phyloP scores from a whole-genome alignment of 2,888 invertebrate genomes.

The Lycaena phlaeas region DNA sequence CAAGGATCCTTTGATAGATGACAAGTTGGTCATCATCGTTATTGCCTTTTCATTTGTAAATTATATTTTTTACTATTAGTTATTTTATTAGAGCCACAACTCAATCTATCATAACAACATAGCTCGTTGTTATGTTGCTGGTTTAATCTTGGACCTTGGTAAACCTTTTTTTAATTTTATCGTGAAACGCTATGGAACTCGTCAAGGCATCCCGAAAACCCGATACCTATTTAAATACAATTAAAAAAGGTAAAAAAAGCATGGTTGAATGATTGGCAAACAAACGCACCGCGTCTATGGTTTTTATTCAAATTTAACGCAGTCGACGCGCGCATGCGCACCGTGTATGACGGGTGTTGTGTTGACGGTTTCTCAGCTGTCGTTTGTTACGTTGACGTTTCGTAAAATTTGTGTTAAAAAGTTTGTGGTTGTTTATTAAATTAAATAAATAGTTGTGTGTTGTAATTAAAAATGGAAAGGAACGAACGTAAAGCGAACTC shows the following conservation, averaged over 20 bases:
- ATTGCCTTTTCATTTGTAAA: too few species aligned
- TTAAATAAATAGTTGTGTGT: constrained; percentile 21
- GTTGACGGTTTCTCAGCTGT: constrained; percentile 23
- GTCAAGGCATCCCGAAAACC: too few species aligned
- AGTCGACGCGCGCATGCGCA: constrained; percentile 67
- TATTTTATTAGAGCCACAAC: too few species aligned
- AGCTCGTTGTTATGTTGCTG: too few species aligned
- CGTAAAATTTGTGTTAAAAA: constrained; percentile 34
- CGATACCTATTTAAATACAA: not conserved
- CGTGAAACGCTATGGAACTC: too few species aligned
- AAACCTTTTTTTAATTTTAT: too few species aligned
- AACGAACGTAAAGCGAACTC: constrained; percentile 53
- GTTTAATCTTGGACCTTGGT: too few species aligned
- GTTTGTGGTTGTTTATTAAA: constrained; percentile 29
- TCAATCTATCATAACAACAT: too few species aligned
- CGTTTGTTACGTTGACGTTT: constrained; percentile 34
- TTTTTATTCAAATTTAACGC: constrained; percentile 15
- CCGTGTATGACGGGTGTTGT: constrained; percentile 36
- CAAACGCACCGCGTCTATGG: not conserved
- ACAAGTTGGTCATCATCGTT: too few species aligned
- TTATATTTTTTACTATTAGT: too few species aligned
- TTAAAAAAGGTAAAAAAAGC: not conserved
- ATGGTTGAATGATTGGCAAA: not conserved
- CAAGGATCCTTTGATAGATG: too few species aligned
- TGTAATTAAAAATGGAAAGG: constrained; percentile 49